These are phyloP conservation scores for Nasonia longicornis DNA, from an alignment of 1,140 invertebrate species.

Conservation along the genomic window DNA sequence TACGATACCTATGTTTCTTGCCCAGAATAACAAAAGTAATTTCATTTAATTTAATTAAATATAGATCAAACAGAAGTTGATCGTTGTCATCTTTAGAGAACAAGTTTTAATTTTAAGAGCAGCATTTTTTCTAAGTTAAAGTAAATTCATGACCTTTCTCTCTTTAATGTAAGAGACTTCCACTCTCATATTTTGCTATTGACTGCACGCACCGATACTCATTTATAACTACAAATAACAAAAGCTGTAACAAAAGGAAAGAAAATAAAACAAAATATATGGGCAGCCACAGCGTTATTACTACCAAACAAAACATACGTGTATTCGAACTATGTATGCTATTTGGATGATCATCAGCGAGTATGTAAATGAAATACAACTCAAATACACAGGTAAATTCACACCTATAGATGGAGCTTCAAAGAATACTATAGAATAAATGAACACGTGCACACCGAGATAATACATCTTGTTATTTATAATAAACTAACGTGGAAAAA, in stretches of 20 bases:
- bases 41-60: background rate
- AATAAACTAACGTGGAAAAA: slow-evolving; percentile 63
- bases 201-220: slow-evolving; percentile 45
- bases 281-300: slow-evolving; percentile 44
- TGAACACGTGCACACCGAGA: slow-evolving; percentile 66
- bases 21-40: background rate
- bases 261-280: slow-evolving; percentile 48
- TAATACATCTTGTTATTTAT: slow-evolving; percentile 70
- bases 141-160: background rate
- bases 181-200: slow-evolving; percentile 5
- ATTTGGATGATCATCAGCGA: slow-evolving; percentile 38
- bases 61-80: background rate
- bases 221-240: background rate
- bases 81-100: background rate
- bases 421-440: slow-evolving; percentile 54
- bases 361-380: slow-evolving; percentile 57
- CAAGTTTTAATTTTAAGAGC: background rate
- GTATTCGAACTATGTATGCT: slow-evolving; percentile 34
- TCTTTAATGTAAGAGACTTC: slow-evolving; percentile 6
- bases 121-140: background rate
- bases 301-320: slow-evolving; percentile 17
- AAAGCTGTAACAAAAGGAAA: slow-evolving; percentile 23
- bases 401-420: slow-evolving; percentile 53
- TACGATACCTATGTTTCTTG: slow-evolving; percentile 13
- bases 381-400: slow-evolving; percentile 57